Conservation (phyloP, 1,140 invertebrate genomes). For the Zelostemma sp. region DNA sequence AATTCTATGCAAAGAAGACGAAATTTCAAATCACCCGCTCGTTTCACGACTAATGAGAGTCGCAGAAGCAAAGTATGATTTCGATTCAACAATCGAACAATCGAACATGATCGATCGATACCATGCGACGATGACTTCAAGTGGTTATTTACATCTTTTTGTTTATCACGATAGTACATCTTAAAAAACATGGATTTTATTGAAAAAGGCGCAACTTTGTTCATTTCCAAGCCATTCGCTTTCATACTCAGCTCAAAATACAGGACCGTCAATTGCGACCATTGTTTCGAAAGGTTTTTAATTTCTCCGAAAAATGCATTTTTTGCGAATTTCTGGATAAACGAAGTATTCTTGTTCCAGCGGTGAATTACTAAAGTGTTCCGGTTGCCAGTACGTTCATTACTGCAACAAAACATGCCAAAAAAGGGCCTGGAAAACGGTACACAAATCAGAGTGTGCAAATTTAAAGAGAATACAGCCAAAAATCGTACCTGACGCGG, state of each 20-base stretch:
- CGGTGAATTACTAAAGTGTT: slow-evolving; percentile 72
- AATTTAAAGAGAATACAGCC: slow-evolving; percentile 78
- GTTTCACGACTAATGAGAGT: no score
- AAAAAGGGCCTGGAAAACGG: slow-evolving; percentile 76
- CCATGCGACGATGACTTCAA: no score
- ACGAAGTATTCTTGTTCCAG: slow-evolving; percentile 1
- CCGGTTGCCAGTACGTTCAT: slow-evolving; percentile 83
- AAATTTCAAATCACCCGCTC: no score
- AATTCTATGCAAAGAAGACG: no score
- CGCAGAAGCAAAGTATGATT: no score
- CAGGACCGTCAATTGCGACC: slow-evolving; percentile 73
- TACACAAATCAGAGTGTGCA: slow-evolving; percentile 83
- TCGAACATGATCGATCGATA: no score
- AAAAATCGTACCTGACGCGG: slow-evolving; percentile 79
- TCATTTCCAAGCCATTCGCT: slow-evolving; percentile 74
- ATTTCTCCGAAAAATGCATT: slow-evolving; percentile 1
- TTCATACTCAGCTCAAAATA: slow-evolving; percentile 73
- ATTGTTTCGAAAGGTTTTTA: slow-evolving; percentile 72
- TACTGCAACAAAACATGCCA: slow-evolving; percentile 85
- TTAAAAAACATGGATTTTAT: slow-evolving; percentile 31
- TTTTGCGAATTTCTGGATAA: slow-evolving; percentile 4
- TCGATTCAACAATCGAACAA: no score
- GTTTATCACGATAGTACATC: background rate
- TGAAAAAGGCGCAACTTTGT: slow-evolving; percentile 69
- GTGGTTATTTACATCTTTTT: slow-evolving; percentile 10